Evolutionary conservation across 2,888 invertebrate species (phyloP).

Genomic region (Parthenolecanium corni): DNA sequence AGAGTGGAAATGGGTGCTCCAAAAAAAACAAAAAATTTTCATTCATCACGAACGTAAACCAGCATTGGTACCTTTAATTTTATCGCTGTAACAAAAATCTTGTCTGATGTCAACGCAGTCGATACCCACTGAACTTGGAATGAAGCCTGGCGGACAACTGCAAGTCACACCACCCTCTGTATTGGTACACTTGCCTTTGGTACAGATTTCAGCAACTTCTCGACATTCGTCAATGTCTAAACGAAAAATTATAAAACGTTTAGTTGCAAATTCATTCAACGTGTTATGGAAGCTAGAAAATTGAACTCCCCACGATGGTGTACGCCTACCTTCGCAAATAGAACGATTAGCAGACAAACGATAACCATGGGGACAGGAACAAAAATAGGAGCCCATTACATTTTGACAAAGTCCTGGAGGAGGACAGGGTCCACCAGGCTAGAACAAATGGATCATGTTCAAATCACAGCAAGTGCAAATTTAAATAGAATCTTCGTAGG

Average conservation of each 20-base stretch:
- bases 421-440: constrained; percentile 49
- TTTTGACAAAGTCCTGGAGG: constrained; percentile 55
- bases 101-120: constrained; percentile 63
- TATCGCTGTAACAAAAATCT: constrained; percentile 58
- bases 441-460: constrained; percentile 12
- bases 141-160: constrained; percentile 65
- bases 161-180: constrained; percentile 72
- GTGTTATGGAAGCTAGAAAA: no score
- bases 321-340: constrained; percentile 45
- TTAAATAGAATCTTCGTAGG: no score
- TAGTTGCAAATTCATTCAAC: not conserved
- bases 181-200: constrained; percentile 69
- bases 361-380: constrained; percentile 69
- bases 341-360: constrained; percentile 52
- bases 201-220: constrained; percentile 57
- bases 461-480: no score
- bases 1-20: no score
- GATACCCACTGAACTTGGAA: constrained; percentile 53
- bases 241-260: not conserved
- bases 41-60: not conserved
- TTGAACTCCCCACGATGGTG: no score
- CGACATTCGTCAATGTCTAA: constrained; percentile 70
- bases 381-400: constrained; percentile 57
- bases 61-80: constrained; percentile 36
- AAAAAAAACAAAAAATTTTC: no score